Conservation (phyloP, 2,113 vertebrate species). For the Pteropus alecto region DNA sequence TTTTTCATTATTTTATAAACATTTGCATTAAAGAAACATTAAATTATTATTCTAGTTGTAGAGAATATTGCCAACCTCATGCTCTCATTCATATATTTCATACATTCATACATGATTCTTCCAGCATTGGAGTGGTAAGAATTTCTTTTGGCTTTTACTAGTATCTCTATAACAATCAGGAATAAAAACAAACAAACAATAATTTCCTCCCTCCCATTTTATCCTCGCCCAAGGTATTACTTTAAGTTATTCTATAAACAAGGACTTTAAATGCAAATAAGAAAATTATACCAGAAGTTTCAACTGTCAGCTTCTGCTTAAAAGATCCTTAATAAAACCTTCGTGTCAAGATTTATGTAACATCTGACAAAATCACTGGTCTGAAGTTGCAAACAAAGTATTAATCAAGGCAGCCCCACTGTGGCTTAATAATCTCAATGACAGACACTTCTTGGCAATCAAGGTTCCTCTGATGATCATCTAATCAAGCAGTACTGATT, state of each 20-base stretch:
- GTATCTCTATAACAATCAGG: not conserved
- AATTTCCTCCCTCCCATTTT: not conserved
- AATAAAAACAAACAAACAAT: not conserved
- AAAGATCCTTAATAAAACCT: constrained; percentile 53
- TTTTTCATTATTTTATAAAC: not conserved
- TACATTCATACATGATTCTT: not conserved
- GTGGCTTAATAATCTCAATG: constrained; percentile 77
- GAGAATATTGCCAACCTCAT: not conserved
- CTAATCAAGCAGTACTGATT: constrained; percentile 76
- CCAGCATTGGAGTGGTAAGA: not conserved
- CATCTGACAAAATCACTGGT: constrained; percentile 58
- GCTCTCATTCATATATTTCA: not conserved
- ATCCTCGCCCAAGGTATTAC: not conserved
- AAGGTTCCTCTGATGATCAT: constrained; percentile 75
- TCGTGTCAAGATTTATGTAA: constrained; percentile 62
- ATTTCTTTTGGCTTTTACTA: not conserved
- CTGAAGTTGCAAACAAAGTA: constrained; percentile 73
- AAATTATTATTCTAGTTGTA: not conserved
- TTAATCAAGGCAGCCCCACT: constrained; percentile 71
- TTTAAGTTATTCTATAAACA: constrained; percentile 31
- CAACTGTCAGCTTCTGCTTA: constrained; percentile 39
- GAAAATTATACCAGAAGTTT: not conserved
- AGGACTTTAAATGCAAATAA: not conserved
- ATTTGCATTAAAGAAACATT: not conserved
- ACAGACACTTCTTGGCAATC: constrained; percentile 72